Evolutionary conservation across 2,797 vertebrate species (phyloP).

Genomic region (Scomberomorus guttatus): DNA sequence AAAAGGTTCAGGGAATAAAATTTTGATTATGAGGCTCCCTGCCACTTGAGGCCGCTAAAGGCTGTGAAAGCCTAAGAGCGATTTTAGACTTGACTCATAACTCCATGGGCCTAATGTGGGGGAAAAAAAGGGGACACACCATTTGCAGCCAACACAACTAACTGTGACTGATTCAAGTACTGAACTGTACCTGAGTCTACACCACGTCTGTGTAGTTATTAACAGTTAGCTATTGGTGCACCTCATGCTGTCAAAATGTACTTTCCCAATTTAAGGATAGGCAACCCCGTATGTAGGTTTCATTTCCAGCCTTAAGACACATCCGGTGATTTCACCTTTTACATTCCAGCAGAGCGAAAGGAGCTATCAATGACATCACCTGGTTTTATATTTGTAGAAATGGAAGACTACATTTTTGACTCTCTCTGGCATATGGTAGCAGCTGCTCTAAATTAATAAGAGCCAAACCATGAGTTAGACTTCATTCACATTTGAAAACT

Average conservation of each 20-base stretch:
- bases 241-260: background rate
- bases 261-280: background rate
- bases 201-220: background rate
- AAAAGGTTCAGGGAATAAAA: background rate
- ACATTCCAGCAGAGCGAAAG: background rate
- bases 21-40: background rate
- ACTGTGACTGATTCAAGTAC: background rate
- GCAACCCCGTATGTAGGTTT: background rate
- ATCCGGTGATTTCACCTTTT: background rate
- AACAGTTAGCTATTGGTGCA: background rate
- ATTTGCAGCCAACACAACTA: background rate
- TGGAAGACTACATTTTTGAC: background rate
- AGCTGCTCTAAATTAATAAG: background rate
- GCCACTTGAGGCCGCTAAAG: slow-evolving; percentile 75
- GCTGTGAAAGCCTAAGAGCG: slow-evolving; percentile 28
- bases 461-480: slow-evolving; percentile 11
- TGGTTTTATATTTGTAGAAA: background rate
- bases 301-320: background rate
- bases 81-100: background rate
- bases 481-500: slow-evolving; percentile 41
- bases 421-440: background rate
- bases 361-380: background rate
- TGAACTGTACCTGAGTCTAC: background rate
- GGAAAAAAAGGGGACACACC: background rate
- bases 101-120: background rate